These are phyloP conservation scores for Burhinus oedicnemus DNA, from an alignment of 2,113 vertebrate genomes.

Conservation along the genomic window DNA sequence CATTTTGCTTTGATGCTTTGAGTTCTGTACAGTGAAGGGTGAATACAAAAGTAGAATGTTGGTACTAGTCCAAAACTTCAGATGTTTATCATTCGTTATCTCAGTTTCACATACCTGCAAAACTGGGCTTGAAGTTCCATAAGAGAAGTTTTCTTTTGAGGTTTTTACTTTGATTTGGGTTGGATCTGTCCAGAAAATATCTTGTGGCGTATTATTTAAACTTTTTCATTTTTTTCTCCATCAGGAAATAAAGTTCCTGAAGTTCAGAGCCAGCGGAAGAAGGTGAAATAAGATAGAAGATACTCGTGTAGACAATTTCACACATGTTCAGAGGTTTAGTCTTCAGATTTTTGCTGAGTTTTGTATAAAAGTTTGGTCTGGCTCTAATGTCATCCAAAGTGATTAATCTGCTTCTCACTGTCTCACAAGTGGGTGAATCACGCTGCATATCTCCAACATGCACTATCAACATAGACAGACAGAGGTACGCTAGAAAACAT, in stretches of 20 bases:
- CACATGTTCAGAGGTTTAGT: background rate
- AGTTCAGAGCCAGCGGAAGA: background rate
- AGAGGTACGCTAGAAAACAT: background rate
- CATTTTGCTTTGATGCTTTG: background rate
- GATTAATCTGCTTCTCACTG: background rate
- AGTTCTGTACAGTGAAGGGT: background rate
- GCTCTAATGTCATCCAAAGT: background rate
- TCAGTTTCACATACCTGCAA: constrained; percentile 8
- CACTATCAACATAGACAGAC: background rate
- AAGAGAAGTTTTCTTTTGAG: background rate
- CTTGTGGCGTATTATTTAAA: background rate
- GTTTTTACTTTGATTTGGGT: constrained; percentile 17
- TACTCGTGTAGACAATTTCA: background rate
- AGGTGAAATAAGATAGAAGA: background rate
- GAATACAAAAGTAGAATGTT: background rate
- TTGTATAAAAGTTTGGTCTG: background rate
- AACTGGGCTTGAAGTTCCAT: background rate
- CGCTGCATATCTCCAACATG: background rate
- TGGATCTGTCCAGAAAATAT: background rate
- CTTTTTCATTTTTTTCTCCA: background rate
- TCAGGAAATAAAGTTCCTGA: background rate
- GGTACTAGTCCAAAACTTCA: background rate
- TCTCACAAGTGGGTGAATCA: constrained; percentile 3
- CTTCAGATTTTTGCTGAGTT: constrained; percentile 21
- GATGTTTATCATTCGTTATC: background rate